phyloP scores from a whole-genome alignment of 1,140 invertebrate genomes.

The Tachypleus tridentatus region DNA sequence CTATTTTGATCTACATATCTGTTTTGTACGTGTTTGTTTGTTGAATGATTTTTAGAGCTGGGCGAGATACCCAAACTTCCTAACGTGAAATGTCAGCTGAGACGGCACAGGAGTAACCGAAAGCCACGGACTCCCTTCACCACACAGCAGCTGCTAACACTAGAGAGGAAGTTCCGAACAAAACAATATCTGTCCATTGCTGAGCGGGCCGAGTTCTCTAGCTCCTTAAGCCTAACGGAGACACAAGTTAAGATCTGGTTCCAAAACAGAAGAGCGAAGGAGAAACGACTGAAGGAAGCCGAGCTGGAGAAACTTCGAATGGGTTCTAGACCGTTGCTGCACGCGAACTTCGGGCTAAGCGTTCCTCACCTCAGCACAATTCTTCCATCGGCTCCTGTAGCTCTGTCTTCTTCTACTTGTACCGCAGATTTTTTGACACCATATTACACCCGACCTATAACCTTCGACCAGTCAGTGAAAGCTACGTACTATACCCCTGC shows the following conservation, averaged over 20 bases:
- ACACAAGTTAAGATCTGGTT: slow-evolving; percentile 47
- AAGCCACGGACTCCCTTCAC: slow-evolving; percentile 96
- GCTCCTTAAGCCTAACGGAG: slow-evolving; percentile 82
- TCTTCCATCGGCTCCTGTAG: too few species aligned
- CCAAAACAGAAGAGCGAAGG: slow-evolving; percentile 42
- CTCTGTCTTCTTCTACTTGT: too few species aligned
- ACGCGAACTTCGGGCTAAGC: too few species aligned
- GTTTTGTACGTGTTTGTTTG: neutral
- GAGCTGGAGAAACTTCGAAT: slow-evolving; percentile 37
- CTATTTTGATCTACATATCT: too few species aligned
- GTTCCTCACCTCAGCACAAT: too few species aligned
- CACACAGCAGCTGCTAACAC: slow-evolving; percentile 79
- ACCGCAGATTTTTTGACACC: too few species aligned
- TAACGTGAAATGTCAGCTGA: slow-evolving; percentile 68
- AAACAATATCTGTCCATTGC: slow-evolving; percentile 95
- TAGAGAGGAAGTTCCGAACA: slow-evolving; percentile 92
- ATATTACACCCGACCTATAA: too few species aligned
- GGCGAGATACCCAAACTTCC: slow-evolving; percentile 1
- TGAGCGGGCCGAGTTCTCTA: slow-evolving; percentile 90
- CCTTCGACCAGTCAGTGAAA: too few species aligned
- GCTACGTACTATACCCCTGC: too few species aligned
- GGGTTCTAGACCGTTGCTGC: slow-evolving; percentile 8
- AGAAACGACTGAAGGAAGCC: slow-evolving; percentile 36
- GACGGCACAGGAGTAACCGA: slow-evolving; percentile 90
- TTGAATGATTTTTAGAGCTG: neutral